Base-by-base conservation (phyloP, 2,888 invertebrate species). In the Ecliptopera silaceata region DNA sequence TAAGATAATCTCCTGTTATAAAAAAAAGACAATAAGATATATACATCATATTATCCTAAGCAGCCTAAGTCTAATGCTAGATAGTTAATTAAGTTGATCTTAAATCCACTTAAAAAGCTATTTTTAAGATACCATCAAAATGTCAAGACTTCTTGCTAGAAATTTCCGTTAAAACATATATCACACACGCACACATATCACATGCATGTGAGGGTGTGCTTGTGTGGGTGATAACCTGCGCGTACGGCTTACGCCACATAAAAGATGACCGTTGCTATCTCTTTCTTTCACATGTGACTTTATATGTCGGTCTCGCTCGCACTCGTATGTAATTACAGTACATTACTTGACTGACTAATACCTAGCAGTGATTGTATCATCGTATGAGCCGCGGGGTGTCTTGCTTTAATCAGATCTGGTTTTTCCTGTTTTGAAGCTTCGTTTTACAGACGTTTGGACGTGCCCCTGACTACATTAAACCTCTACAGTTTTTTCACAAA, bases 111-210 rank as follows among this genome's bases (percentile, higher is more conserved):
- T 43, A 49, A 18, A 12, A 42, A 61, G 56, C 65, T 69, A 75
- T 74, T 76, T n/a, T 72, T 56, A 52, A 71, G 77, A 80, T 80
- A 66, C 51, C 48, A 61, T 70, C 68, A 63, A 73, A 70, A 77
- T 82, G 82, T 82, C 84, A 80, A 76, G 72, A 70, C 66, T 63
- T 82, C 79, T 69, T 67, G 69, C 80, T 82, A 85, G 85, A 86
- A 84, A 81, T 81, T 84, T 86, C 88, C 84, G 83, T 82, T 83
- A 79, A 75, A 68, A 66, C 64, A 66, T 64, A 66, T 61, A 64
- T 58, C 68, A 70, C 61, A 59, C 50, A 59, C 57, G 44, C 66
- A 59, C 64, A 65, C 60, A 59, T 56, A 52, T 64, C 63, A 36
- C 36, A 15, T 10, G 36, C 3, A 56, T 74, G 82, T 74, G 77